Percentiles rank a stretch among this genome's conserved stretches.
These are phyloP conservation scores for Morbakka virulenta DNA, from an alignment of 30 jellyfish, hydroid and myxozoan genomes.

Conservation along the genomic window DNA sequence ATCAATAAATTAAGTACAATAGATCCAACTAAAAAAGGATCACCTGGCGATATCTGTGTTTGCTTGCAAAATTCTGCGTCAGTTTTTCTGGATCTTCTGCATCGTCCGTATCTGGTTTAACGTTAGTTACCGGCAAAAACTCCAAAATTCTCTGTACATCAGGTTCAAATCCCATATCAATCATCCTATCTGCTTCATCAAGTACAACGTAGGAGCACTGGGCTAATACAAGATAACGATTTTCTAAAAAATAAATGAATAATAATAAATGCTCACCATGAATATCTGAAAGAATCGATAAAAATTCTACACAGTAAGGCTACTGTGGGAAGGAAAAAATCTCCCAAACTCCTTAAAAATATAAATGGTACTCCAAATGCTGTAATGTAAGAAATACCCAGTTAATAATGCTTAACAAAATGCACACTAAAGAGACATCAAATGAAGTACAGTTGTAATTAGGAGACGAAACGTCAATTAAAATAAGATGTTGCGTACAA, in stretches of 20 bases:
- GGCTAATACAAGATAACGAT: constrained; percentile 82
- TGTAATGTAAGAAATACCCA: too few species aligned
- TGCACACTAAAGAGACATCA: too few species aligned
- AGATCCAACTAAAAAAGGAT: background rate
- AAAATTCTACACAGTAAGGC: background rate
- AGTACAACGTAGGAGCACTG: constrained; percentile 97
- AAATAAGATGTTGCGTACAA: too few species aligned
- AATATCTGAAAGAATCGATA: background rate
- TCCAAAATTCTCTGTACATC: constrained; percentile 91
- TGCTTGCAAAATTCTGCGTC: constrained; percentile 56
- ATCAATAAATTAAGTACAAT: too few species aligned
- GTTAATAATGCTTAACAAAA: too few species aligned
- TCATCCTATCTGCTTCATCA: constrained; percentile 99
- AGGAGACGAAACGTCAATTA: too few species aligned
- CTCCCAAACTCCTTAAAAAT: too few species aligned
- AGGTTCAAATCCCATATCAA: constrained; percentile 99
- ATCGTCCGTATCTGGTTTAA: constrained; percentile 97
- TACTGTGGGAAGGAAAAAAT: too few species aligned
- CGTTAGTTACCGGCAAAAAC: constrained; percentile 80
- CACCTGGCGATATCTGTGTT: constrained; percentile 90
- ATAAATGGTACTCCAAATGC: too few species aligned
- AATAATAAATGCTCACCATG: too few species aligned
- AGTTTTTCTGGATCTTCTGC: constrained; percentile 90
- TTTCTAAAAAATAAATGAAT: constrained; percentile 39
- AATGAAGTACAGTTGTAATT: too few species aligned